Evolutionary conservation across 2,113 vertebrate genomes (phyloP), one percentile per base, ranked within the genome.

Genomic region (Athene cunicularia): DNA sequence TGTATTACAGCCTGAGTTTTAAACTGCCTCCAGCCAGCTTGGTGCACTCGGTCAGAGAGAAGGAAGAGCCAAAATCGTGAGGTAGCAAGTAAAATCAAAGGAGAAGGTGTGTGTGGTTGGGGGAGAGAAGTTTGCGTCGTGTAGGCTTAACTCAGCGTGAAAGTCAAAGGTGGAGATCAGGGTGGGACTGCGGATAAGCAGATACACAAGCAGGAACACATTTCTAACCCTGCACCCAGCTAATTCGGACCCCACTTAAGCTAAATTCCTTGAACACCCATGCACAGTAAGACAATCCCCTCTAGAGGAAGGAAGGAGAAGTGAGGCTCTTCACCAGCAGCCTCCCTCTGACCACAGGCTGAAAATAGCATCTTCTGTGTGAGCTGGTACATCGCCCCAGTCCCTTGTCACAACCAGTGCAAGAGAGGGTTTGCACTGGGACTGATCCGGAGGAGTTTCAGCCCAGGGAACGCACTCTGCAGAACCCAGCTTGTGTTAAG

Each of bases 301-400:
- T 92, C 95, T 94, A 84, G 94, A 86, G 94, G 96, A 73, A 68
- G 73, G 23, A 71, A 10, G 73, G 62, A 64, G 80, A 75, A 80
- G n/a, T 10, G 58, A 74, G 9, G 39, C n/a, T 83, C 17, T 16
- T 37, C 45, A 5, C 8, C 50, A 14, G 9, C 41, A 47, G 5
- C 12, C 0, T 39, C n/a, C 23, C 30, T 21, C 60, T 7, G 33
- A 41, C 19, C 70, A 12, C 32, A 18, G 5, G 67, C 37, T 9
- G 1, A 23, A 50, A 58, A 72, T 23, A 12, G 33, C 66, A 62
- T 10, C 22, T 12, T 35, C 53, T 1, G 0, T 3, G 17, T 11
- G 55, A 77, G 80, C 33, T 59, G 32, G 15, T 5, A 19, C 15
- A 5, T 6, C 5, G 21, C 5, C 39, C 26, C 30, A 22, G 30